Conservation (phyloP, 1,140 invertebrate genomes). For the Diachasma alloeum region DNA sequence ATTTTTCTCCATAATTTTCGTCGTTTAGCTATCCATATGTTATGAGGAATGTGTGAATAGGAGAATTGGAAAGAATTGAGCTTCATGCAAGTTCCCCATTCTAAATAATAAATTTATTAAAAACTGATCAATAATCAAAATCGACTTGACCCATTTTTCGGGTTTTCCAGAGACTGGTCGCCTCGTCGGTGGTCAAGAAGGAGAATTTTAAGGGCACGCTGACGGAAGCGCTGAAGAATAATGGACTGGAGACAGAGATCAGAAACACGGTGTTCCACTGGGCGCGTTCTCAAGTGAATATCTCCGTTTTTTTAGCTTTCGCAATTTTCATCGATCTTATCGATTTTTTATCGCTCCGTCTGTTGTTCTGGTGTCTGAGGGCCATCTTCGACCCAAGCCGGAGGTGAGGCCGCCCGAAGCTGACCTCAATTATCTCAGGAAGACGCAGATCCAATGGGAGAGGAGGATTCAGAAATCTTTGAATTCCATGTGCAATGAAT, state of each 20-base stretch:
- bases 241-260: slow-evolving; percentile 80
- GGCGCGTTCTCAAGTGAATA: slow-evolving; percentile 69
- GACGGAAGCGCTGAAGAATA: slow-evolving; percentile 75
- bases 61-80: too few relatives aligned
- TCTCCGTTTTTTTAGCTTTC: background rate
- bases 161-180: slow-evolving; percentile 75
- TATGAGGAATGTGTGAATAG: too few relatives aligned
- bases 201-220: slow-evolving; percentile 81
- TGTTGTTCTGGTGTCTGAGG: slow-evolving; percentile 47
- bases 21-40: too few relatives aligned
- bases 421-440: slow-evolving; percentile 74
- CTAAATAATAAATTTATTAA: too few relatives aligned
- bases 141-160: slow-evolving; percentile 18
- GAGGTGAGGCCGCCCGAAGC: slow-evolving; percentile 44
- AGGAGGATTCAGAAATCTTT: slow-evolving; percentile 92
- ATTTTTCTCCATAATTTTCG: too few relatives aligned
- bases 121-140: too few relatives aligned
- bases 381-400: slow-evolving; percentile 62
- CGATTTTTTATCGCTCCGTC: background rate
- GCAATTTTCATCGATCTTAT: slow-evolving; percentile 19
- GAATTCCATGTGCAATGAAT: slow-evolving; percentile 92
- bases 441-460: slow-evolving; percentile 91
- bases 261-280: slow-evolving; percentile 85
- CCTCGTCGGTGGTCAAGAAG: slow-evolving; percentile 74
- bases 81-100: too few relatives aligned